Conservation (phyloP, 1,140 invertebrate species). For the Metaphire vulgaris region DNA sequence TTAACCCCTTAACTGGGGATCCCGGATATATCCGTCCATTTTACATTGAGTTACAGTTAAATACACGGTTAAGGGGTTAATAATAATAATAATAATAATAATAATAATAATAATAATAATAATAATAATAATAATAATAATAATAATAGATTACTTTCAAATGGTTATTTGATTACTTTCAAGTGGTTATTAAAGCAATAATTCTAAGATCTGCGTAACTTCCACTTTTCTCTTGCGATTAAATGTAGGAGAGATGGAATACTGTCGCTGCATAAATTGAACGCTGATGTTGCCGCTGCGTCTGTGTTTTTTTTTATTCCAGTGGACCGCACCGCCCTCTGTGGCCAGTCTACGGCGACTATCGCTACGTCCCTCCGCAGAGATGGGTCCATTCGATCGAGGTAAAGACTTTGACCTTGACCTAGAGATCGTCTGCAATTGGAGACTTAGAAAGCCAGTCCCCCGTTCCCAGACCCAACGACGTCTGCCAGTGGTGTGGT, state of each 20-base stretch:
- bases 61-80: too few species aligned
- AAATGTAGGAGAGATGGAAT: too few species aligned
- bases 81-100: too few species aligned
- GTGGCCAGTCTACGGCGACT: constrained; percentile 76
- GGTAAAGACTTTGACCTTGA: constrained; percentile 46
- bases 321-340: constrained; percentile 73
- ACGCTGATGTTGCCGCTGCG: background rate
- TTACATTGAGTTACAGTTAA: too few species aligned
- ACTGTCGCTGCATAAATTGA: background rate
- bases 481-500: too few species aligned
- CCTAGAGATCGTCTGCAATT: background rate
- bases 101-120: too few species aligned
- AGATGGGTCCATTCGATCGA: constrained; percentile 78
- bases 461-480: constrained; percentile 5
- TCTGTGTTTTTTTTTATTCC: constrained; percentile 34
- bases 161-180: background rate
- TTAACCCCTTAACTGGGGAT: too few species aligned
- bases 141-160: background rate
- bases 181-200: background rate
- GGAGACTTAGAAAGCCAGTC: background rate
- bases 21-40: too few species aligned
- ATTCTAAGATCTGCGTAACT: background rate
- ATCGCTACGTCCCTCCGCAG: constrained; percentile 70
- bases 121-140: background rate
- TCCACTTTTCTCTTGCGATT: too few species aligned